Base-by-base conservation (phyloP, 2,888 invertebrate species). In the Vesta saturnalis region DNA sequence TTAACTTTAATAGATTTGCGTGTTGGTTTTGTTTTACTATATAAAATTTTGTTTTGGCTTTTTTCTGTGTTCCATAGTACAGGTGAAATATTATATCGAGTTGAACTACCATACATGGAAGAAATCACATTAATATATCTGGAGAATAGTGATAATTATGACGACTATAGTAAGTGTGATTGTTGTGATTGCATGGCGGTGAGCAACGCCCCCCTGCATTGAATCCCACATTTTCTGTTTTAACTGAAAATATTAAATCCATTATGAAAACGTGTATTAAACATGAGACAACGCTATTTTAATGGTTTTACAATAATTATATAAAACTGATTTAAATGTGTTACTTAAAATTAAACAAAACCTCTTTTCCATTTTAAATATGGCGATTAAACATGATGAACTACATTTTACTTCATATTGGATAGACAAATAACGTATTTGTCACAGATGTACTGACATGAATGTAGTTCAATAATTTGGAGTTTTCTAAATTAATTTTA, bases 51-150 rank as follows among this genome's bases (percentile, higher is more conserved):
- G 80, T 83, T 84, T 84, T 84, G 82, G 83, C 83, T 84, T 84
- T 81, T 83, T 84, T 85, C 84, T 85, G 84, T 86, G 83, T 84
- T 83, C 83, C 83, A 83, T 83, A 86, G 85, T 86, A 87, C 87
- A 89, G 92, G 92, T 88, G 93, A 94, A 91, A 94, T 94, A 91
- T 93, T 94, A 91, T 94, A 92, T 89, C 93, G 93, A 89, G 93
- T 94, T 91, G 93, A 93, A 91, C 92, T 94, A 89, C 93, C 93
- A 87, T 92, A 93, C 91, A 93, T 93, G 93, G 93, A 94, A 91
- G 93, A 94, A 91, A 93, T 94, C 88, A 94, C 94, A 87, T 92
- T 94, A 90, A 93, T 94, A 89, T 94, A 93, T 92, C 92, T 94
- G 92, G 94, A 94, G 91, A 93, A 93, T 92, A 90, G 90, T 87